Percentiles rank a stretch among this genome's conserved stretches.
These are phyloP conservation scores for Mylabris phalerata DNA, from an alignment of 1,140 invertebrate species.

Conservation along the genomic window DNA sequence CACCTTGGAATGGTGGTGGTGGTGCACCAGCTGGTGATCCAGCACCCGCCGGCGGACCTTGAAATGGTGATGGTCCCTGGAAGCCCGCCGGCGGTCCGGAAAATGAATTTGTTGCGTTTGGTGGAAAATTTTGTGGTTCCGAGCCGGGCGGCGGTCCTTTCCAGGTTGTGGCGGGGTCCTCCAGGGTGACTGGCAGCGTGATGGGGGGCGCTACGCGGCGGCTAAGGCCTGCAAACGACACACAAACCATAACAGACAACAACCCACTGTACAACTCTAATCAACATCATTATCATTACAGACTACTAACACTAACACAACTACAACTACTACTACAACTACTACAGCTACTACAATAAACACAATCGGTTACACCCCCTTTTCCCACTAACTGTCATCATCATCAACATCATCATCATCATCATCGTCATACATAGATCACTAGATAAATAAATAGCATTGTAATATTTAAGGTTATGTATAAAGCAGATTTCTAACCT, in stretches of 20 bases:
- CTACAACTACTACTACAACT: no score
- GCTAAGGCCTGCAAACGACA: constrained; percentile 52
- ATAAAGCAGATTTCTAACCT: no score
- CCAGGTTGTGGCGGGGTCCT: constrained; percentile 60
- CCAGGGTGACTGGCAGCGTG: constrained; percentile 61
- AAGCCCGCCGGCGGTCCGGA: constrained; percentile 53
- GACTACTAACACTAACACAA: no score
- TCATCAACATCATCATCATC: no score
- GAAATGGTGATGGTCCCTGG: constrained; percentile 54
- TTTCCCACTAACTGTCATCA: not conserved
- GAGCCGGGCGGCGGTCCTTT: constrained; percentile 59
- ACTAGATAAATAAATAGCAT: no score
- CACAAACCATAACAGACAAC: not conserved
- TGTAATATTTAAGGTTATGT: no score
- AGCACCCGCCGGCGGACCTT: constrained; percentile 55
- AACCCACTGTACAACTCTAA: not conserved
- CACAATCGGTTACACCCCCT: constrained; percentile 14
- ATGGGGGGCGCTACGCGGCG: constrained; percentile 55
- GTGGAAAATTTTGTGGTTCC: constrained; percentile 53
- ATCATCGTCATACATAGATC: no score
- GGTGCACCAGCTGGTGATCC: constrained; percentile 57
- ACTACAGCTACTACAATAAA: no score
- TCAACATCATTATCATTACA: no score
- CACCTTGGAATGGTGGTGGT: constrained; percentile 51
- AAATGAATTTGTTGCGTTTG: constrained; percentile 51